These are phyloP conservation scores for Dolichotis patagonum DNA, from an alignment of 2,113 vertebrate species.

Conservation along the genomic window DNA sequence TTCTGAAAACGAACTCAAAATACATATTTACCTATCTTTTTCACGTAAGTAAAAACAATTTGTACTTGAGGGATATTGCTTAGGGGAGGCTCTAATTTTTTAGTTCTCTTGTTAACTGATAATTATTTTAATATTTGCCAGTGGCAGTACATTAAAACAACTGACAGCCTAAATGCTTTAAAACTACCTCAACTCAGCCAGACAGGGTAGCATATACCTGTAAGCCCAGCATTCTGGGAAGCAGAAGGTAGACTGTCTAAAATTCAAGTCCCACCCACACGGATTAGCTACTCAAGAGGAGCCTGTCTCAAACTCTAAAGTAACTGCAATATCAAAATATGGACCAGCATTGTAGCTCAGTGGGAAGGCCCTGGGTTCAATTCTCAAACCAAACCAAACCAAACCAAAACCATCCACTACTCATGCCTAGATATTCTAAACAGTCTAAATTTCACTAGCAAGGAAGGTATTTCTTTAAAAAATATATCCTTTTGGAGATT, in stretches of 20 bases:
- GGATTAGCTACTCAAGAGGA: background rate
- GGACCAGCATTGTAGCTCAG: background rate
- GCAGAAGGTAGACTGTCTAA: background rate
- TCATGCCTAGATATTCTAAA: background rate
- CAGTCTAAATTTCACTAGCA: constrained; percentile 5
- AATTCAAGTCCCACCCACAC: background rate
- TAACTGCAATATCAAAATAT: background rate
- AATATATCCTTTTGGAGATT: background rate
- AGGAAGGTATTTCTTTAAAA: background rate
- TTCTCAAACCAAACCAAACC: background rate
- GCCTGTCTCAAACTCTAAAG: background rate
- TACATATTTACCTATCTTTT: background rate
- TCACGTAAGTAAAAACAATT: background rate
- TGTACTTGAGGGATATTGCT: background rate
- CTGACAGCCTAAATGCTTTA: background rate
- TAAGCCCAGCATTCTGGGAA: background rate
- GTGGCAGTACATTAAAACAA: constrained; percentile 22
- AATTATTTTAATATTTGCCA: background rate
- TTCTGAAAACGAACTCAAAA: constrained; percentile 36
- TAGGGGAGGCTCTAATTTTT: background rate
- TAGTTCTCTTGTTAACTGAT: background rate
- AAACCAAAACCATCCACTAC: background rate
- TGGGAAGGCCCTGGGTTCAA: background rate
- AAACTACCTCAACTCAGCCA: background rate
- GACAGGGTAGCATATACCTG: background rate